A percentile compares a stretch with the other conserved stretches of the same genome.
phyloP scores from a whole-genome alignment of 53 echinoderm and acorn worm genomes.

The Glandiceps talaboti region DNA sequence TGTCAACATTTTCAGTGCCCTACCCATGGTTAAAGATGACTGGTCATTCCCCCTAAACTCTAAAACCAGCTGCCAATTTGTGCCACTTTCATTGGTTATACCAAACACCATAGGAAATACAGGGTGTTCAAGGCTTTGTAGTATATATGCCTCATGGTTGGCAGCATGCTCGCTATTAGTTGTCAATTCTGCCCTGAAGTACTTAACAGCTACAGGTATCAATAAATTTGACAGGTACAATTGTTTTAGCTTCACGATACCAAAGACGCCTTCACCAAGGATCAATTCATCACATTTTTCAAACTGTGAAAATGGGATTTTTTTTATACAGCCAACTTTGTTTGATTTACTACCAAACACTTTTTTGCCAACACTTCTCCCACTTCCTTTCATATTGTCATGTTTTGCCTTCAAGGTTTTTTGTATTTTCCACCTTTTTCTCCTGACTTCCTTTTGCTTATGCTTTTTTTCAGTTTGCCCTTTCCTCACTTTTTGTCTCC shows the following conservation, averaged over 20 bases:
- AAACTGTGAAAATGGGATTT: neutral
- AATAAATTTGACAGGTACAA: neutral
- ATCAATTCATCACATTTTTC: neutral
- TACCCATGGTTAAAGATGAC: neutral
- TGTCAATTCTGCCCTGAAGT: neutral
- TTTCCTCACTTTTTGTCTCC: neutral
- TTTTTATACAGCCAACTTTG: no score
- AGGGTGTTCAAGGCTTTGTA: neutral
- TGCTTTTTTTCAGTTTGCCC: neutral
- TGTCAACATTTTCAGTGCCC: neutral
- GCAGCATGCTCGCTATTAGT: neutral
- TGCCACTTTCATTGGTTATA: no score
- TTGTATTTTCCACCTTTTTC: neutral
- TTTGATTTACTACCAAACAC: neutral
- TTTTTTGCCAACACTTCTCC: no score
- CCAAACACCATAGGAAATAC: neutral
- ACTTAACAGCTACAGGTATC: neutral
- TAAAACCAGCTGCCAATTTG: neutral
- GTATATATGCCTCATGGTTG: neutral
- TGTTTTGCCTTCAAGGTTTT: no score
- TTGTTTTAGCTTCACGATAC: neutral
- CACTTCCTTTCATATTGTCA: no score
- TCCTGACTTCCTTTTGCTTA: neutral
- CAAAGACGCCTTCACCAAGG: neutral
- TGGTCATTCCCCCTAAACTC: neutral